These are phyloP conservation scores for Epirrhoe alternata DNA, from an alignment of 2,888 invertebrate genomes.

Conservation along the genomic window DNA sequence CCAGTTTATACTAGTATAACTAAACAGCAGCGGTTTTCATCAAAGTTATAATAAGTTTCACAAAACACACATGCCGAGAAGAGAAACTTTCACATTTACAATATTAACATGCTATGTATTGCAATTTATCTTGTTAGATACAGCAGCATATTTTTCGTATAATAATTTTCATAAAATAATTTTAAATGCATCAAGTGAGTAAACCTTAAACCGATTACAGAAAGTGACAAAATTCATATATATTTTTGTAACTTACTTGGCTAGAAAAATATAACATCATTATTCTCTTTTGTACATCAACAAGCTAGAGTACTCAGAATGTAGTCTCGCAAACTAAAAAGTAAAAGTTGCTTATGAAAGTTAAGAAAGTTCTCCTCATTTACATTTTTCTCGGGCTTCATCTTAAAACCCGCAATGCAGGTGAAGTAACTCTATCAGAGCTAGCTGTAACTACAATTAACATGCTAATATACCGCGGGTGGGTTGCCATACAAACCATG, in stretches of 20 bases:
- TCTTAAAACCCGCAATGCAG: constrained; percentile 58
- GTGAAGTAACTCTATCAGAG: constrained; percentile 49
- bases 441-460: constrained; percentile 46
- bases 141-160: too few relatives aligned
- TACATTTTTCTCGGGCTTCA: constrained; percentile 37
- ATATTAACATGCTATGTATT: too few relatives aligned
- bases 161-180: too few relatives aligned
- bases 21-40: too few relatives aligned
- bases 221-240: background rate
- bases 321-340: constrained; percentile 25
- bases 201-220: too few relatives aligned
- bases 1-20: too few relatives aligned
- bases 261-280: background rate
- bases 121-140: too few relatives aligned
- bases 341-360: constrained; percentile 33
- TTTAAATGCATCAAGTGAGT: too few relatives aligned
- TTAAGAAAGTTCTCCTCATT: constrained; percentile 35
- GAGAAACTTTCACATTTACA: too few relatives aligned
- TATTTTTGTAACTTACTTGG: background rate
- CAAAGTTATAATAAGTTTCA: too few relatives aligned
- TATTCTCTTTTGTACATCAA: constrained; percentile 7
- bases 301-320: constrained; percentile 18
- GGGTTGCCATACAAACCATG: constrained; percentile 11
- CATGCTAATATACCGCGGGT: constrained; percentile 43
- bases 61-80: too few relatives aligned